Conservation (phyloP, 2,888 invertebrate species). For the Druceiella hillmani region DNA sequence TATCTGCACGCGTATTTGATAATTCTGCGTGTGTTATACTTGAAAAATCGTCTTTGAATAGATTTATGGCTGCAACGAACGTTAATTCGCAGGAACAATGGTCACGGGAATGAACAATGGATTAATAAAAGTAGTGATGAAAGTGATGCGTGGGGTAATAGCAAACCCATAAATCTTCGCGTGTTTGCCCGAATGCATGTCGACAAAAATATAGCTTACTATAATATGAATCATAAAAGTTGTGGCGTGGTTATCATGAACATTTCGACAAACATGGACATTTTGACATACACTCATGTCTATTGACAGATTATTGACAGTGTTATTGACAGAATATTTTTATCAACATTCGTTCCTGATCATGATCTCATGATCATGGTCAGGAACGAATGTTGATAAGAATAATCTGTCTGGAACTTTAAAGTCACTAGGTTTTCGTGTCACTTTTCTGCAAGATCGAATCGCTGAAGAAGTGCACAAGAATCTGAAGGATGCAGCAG, state of each 20-base stretch:
- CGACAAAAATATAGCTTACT: slow-evolving; percentile 55
- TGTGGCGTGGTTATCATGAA: slow-evolving; percentile 71
- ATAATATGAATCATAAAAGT: slow-evolving; percentile 68
- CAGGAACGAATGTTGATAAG: slow-evolving; percentile 72
- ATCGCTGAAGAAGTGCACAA: slow-evolving; percentile 52
- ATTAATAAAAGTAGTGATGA: too few species aligned
- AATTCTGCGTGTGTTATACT: too few species aligned
- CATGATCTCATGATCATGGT: slow-evolving; percentile 54
- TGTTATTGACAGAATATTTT: too few species aligned
- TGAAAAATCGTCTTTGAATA: too few species aligned
- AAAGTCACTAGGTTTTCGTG: slow-evolving; percentile 56
- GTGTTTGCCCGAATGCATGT: slow-evolving; percentile 46
- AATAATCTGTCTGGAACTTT: slow-evolving; percentile 53
- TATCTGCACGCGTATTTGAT: too few species aligned
- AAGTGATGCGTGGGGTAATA: slow-evolving; percentile 4
- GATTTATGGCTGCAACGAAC: too few species aligned
- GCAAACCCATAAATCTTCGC: slow-evolving; percentile 23
- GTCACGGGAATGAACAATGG: too few species aligned
- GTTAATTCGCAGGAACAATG: too few species aligned
- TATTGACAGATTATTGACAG: too few species aligned
- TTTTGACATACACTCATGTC: slow-evolving; percentile 58
- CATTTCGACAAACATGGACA: slow-evolving; percentile 74
- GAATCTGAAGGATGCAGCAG: slow-evolving; percentile 53
- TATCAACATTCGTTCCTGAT: too few species aligned
- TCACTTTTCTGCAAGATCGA: slow-evolving; percentile 57